Percentiles rank a stretch among this genome's conserved stretches.
Conservation (phyloP, 2,797 vertebrate species). For the Meda fulgida region DNA sequence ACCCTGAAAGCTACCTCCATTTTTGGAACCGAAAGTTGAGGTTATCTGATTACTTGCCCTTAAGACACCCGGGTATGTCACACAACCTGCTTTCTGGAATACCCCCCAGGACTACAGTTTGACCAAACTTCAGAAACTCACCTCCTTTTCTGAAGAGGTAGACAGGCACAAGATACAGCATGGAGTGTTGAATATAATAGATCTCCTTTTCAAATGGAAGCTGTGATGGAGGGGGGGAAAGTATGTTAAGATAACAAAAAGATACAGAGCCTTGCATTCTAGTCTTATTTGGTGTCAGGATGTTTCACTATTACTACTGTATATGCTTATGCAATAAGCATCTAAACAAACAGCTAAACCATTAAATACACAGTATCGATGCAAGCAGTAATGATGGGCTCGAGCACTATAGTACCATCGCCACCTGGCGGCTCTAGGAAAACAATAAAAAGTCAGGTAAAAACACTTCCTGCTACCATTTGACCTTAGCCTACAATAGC, state of each 20-base stretch:
- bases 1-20: too few species aligned
- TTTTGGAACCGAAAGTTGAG: too few species aligned
- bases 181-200: slow-evolving; percentile 98
- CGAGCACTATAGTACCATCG: neutral
- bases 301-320: neutral
- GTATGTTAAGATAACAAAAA: neutral
- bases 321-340: neutral
- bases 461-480: neutral
- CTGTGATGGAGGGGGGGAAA: slow-evolving; percentile 74
- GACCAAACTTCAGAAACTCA: slow-evolving; percentile 67
- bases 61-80: too few species aligned
- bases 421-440: neutral
- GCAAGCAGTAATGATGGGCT: neutral
- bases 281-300: neutral
- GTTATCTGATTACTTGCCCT: too few species aligned
- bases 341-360: neutral
- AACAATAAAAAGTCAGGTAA: neutral
- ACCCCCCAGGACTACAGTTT: neutral
- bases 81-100: neutral
- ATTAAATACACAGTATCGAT: neutral
- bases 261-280: neutral
- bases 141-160: slow-evolving; percentile 97
- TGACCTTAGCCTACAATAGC: neutral
- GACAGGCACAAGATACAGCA: slow-evolving; percentile 95
- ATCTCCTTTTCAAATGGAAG: slow-evolving; percentile 96